Conservation (phyloP, 2,888 invertebrate species). For the Dolomedes plantarius region DNA sequence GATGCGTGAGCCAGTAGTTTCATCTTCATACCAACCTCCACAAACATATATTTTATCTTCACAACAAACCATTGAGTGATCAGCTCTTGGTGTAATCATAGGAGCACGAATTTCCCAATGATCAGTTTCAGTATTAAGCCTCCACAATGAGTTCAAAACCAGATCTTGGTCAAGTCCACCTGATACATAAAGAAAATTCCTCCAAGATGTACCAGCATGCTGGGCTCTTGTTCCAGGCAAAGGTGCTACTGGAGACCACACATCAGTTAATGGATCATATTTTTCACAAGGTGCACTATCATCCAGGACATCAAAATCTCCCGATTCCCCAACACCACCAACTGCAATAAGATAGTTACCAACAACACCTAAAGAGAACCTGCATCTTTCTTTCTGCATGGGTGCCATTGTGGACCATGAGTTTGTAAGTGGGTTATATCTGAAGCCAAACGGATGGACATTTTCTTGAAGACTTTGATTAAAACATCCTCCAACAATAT, state of each 20-base stretch:
- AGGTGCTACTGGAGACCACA: conserved; percentile 80
- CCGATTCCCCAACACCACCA: conserved; percentile 81
- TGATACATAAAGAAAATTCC: conserved; percentile 79
- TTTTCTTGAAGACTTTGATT: conserved; percentile 80
- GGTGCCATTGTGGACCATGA: conserved; percentile 84
- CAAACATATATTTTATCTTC: conserved; percentile 81
- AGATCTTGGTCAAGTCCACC: conserved; percentile 81
- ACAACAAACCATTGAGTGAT: conserved; percentile 82
- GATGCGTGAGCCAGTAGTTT: conserved; percentile 78
- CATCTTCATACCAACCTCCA: conserved; percentile 81
- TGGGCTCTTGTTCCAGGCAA: conserved; percentile 77
- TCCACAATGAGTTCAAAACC: conserved; percentile 79
- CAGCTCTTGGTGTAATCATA: conserved; percentile 82
- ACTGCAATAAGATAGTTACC: conserved; percentile 80
- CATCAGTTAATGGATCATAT: conserved; percentile 80
- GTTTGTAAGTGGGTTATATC: conserved; percentile 81
- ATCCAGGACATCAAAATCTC: conserved; percentile 78
- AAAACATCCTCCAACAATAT: conserved; percentile 84
- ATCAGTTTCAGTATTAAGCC: conserved; percentile 80
- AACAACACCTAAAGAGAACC: conserved; percentile 82
- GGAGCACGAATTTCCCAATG: conserved; percentile 80
- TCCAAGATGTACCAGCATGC: conserved; percentile 82
- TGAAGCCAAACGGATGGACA: conserved; percentile 85
- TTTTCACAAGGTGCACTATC: conserved; percentile 80
- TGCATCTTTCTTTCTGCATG: conserved; percentile 82